Conservation (phyloP, 2,797 vertebrate species). For the Periparus ater region DNA sequence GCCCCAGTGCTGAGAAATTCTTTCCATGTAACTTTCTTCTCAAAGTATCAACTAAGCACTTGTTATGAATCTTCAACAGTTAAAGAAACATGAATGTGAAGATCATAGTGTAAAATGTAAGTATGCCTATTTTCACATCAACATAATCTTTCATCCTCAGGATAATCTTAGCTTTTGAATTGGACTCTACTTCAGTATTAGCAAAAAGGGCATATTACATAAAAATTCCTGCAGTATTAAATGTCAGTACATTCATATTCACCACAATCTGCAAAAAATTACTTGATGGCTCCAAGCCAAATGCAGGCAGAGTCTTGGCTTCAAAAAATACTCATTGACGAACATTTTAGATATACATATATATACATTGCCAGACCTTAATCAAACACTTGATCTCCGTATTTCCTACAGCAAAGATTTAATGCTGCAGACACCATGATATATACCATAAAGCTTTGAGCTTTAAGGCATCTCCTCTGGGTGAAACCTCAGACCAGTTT, state of each 20-base stretch:
- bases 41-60: not conserved
- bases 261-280: conserved; percentile 1
- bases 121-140: not conserved
- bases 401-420: not conserved
- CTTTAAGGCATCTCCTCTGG: not conserved
- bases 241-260: not conserved
- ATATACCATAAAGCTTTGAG: not conserved
- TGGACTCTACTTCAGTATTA: not conserved
- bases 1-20: not conserved
- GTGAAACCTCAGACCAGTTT: not conserved
- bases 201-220: not conserved
- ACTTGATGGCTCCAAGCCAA: not conserved
- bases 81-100: not conserved
- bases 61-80: not conserved
- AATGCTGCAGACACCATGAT: not conserved
- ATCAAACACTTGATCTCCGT: not conserved
- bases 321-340: not conserved
- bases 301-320: not conserved
- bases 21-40: not conserved
- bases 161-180: not conserved
- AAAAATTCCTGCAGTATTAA: not conserved
- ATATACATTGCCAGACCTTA: not conserved
- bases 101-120: not conserved
- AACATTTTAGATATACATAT: not conserved
- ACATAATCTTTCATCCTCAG: not conserved